Conservation (phyloP, 2,888 invertebrate species). For the Sarcophaga subvicina region DNA sequence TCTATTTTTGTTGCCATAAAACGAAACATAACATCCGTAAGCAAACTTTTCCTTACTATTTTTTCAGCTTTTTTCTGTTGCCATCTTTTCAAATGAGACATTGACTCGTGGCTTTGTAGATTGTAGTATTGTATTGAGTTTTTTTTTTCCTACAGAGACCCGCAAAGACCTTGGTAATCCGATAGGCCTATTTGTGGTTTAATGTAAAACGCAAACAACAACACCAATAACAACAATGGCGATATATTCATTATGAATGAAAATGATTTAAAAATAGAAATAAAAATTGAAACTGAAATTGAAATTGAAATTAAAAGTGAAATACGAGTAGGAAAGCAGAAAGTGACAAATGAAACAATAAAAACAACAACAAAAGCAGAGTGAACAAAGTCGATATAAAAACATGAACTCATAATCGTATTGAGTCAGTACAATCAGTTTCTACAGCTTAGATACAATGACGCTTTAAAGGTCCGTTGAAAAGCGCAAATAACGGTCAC, state of each 20-base stretch:
- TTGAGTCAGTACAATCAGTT: neutral
- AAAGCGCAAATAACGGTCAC: no score
- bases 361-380: neutral
- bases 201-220: neutral
- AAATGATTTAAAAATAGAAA: neutral
- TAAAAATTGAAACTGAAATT: conserved; percentile 39
- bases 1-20: no score
- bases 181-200: conserved; percentile 59
- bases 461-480: no score
- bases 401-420: neutral
- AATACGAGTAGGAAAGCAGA: conserved; percentile 51
- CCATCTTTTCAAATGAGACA: conserved; percentile 42
- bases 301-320: conserved; percentile 68
- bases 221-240: neutral
- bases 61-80: neutral
- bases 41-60: no score
- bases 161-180: conserved; percentile 67
- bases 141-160: conserved; percentile 24
- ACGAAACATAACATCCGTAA: no score
- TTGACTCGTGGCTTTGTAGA: conserved; percentile 37
- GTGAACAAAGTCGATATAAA: conserved; percentile 12
- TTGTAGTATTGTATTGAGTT: neutral
- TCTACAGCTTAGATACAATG: neutral
- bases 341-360: conserved; percentile 16
- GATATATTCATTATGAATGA: neutral